phyloP scores from a whole-genome alignment of 2,888 invertebrate genomes.

The Coenonympha glycerion region DNA sequence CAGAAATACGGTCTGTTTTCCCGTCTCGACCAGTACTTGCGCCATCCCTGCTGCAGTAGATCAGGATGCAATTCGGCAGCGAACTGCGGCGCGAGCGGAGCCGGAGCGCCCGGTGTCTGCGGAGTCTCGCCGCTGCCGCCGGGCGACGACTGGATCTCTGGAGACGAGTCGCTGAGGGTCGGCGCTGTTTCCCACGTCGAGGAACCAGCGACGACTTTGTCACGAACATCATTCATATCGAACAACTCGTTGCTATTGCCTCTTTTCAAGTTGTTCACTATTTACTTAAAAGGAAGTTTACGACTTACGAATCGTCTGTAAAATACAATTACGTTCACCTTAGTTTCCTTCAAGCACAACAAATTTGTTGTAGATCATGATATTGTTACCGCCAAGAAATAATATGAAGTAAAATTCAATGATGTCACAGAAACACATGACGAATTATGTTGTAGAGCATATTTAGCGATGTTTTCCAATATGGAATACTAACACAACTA shows the following conservation, averaged over 20 bases:
- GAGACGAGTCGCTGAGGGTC: conserved; percentile 61
- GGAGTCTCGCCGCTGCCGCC: conserved; percentile 67
- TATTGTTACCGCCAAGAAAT: conserved; percentile 59
- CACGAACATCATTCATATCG: conserved; percentile 73
- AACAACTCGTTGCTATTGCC: conserved; percentile 24
- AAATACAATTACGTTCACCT: conserved; percentile 26
- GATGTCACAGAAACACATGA: conserved; percentile 42
- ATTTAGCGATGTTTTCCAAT: conserved; percentile 29
- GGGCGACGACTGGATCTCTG: conserved; percentile 65
- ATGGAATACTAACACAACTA: conserved; percentile 28
- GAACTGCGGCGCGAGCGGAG: conserved; percentile 63
- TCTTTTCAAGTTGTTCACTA: conserved; percentile 15
- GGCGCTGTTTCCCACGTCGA: conserved; percentile 65
- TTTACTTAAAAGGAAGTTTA: neutral
- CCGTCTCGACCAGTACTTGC: conserved; percentile 96
- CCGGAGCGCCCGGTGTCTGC: conserved; percentile 78
- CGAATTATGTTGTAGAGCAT: conserved; percentile 32
- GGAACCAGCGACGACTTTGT: conserved; percentile 69
- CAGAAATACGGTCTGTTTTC: conserved; percentile 97
- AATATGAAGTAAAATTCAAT: conserved; percentile 36
- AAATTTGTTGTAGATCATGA: conserved; percentile 51
- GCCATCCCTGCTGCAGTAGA: conserved; percentile 90
- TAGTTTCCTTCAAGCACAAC: conserved; percentile 51
- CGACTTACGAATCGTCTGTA: neutral
- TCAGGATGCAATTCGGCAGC: conserved; percentile 70